A percentile compares a stretch with the other conserved stretches of the same genome.
These are phyloP conservation scores for Heliconius hewitsoni DNA, from an alignment of 1,140 invertebrate species.

Conservation along the genomic window DNA sequence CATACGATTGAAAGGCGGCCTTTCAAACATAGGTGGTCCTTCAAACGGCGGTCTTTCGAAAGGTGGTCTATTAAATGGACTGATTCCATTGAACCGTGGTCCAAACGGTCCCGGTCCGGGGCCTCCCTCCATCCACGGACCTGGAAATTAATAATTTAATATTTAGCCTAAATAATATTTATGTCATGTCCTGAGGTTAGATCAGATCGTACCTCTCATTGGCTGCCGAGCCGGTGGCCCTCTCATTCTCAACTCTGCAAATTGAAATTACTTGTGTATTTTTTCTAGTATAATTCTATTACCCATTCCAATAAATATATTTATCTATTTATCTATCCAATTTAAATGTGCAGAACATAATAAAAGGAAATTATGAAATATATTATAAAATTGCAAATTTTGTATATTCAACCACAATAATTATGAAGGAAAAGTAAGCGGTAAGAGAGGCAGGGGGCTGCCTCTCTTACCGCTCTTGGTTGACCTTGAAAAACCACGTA, in stretches of 20 bases:
- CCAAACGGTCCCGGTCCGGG: constrained; percentile 54
- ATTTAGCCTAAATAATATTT: constrained; percentile 17
- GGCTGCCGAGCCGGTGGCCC: constrained; percentile 63
- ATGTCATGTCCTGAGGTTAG: constrained; percentile 26
- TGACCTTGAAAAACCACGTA: too few relatives aligned
- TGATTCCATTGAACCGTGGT: constrained; percentile 53
- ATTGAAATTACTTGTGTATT: constrained; percentile 45
- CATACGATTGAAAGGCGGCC: constrained; percentile 60
- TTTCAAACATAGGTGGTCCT: constrained; percentile 47
- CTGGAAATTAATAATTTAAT: constrained; percentile 57
- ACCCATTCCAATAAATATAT: neutral
- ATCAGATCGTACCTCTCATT: constrained; percentile 61
- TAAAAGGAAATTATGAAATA: too few relatives aligned
- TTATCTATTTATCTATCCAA: neutral
- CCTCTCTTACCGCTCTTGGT: too few relatives aligned
- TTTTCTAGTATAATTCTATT: constrained; percentile 16
- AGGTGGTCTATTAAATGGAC: constrained; percentile 45
- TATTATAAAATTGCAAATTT: too few relatives aligned
- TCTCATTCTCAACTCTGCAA: constrained; percentile 77
- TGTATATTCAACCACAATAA: too few relatives aligned
- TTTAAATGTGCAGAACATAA: neutral
- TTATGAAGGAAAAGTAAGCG: too few relatives aligned
- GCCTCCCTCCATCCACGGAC: constrained; percentile 74
- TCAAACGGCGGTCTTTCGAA: constrained; percentile 45
- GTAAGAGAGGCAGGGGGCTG: too few relatives aligned